These are phyloP conservation scores for Apteryx mantelli DNA, from an alignment of 2,113 vertebrate species.

Conservation along the genomic window DNA sequence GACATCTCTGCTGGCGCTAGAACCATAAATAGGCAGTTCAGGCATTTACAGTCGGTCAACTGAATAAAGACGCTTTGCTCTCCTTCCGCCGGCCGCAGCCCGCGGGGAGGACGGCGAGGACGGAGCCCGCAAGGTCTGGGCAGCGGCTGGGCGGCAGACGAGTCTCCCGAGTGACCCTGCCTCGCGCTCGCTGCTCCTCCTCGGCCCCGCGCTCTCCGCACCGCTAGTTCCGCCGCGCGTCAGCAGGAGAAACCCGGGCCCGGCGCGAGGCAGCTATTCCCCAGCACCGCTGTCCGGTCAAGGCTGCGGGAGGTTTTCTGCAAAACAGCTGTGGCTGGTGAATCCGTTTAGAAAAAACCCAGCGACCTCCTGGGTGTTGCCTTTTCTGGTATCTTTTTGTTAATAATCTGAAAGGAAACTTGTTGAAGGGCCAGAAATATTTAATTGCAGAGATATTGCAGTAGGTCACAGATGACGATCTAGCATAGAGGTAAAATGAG, in stretches of 20 bases:
- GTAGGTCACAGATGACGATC: background rate
- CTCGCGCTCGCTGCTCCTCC: background rate
- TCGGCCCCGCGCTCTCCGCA: background rate
- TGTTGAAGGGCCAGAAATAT: background rate
- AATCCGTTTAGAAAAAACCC: background rate
- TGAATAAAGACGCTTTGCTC: background rate
- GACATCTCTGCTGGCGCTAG: background rate
- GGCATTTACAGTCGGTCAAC: too few species aligned
- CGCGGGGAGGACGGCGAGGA: background rate
- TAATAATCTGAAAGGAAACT: background rate
- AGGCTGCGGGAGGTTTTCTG: background rate
- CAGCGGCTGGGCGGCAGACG: background rate
- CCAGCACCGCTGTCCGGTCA: background rate
- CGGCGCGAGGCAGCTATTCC: background rate
- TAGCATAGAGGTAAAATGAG: background rate
- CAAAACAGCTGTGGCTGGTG: background rate
- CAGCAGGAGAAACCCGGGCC: background rate
- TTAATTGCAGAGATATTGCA: background rate
- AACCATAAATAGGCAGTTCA: too few species aligned
- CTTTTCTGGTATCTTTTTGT: background rate
- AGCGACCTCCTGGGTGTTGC: background rate
- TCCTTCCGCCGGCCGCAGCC: background rate
- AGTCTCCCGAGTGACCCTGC: background rate
- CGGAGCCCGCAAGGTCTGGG: background rate
- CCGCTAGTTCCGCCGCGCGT: background rate